phyloP scores from a whole-genome alignment of 2,888 invertebrate genomes.

The Aphelenchoides bicaudatus region DNA sequence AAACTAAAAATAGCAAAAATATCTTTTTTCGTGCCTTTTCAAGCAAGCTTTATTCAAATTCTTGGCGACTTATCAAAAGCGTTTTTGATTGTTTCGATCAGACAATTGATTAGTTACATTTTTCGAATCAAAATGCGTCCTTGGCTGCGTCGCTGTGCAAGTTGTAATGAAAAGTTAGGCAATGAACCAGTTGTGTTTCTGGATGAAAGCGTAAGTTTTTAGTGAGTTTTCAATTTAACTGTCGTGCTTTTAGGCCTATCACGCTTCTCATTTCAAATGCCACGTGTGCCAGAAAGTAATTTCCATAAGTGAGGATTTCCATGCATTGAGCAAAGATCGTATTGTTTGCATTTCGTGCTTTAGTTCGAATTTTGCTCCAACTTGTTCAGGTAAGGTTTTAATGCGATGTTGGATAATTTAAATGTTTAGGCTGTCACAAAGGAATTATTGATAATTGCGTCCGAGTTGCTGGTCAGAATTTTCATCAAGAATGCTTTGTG shows the following conservation, averaged over 20 bases:
- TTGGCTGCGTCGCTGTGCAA: constrained; percentile 1
- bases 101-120: too few relatives aligned
- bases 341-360: constrained; percentile 8
- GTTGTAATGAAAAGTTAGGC: constrained; percentile 68
- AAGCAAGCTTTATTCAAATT: too few relatives aligned
- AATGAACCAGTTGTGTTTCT: constrained; percentile 97
- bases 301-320: not conserved
- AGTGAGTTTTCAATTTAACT: constrained; percentile 74
- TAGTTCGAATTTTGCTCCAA: constrained; percentile 5
- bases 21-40: too few relatives aligned
- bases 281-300: not conserved
- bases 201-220: too few relatives aligned
- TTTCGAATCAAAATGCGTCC: not conserved
- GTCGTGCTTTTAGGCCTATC: constrained; percentile 4
- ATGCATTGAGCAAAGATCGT: not conserved
- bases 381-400: constrained; percentile 1
- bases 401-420: not conserved
- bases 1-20: too few relatives aligned
- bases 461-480: not conserved
- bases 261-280: constrained; percentile 3
- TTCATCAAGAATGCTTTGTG: constrained; percentile 7
- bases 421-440: not conserved
- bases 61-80: too few relatives aligned
- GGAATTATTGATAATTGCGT: constrained; percentile 17
- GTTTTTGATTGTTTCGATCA: too few relatives aligned